phyloP scores from a whole-genome alignment of 1,140 invertebrate genomes.

The Apocrypta bakeri region DNA sequence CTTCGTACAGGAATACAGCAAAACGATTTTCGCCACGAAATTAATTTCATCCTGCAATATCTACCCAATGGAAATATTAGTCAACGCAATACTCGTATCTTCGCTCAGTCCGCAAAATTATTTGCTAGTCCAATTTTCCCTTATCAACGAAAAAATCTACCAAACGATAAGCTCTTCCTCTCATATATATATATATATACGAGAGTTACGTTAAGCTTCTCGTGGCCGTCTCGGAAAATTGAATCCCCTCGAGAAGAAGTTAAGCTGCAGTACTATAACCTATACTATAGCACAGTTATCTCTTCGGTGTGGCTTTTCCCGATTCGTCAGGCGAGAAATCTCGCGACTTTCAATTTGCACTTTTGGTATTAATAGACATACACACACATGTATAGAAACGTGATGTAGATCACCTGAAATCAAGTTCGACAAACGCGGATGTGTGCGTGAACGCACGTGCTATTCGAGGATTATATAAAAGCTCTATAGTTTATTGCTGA shows the following conservation, averaged over 20 bases:
- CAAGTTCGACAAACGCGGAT: conserved; percentile 20
- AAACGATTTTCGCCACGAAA: too few species aligned
- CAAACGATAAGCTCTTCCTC: too few species aligned
- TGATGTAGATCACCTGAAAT: background rate
- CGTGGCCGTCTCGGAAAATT: background rate
- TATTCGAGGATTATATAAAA: background rate
- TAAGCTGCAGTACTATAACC: background rate
- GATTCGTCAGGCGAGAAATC: conserved; percentile 6
- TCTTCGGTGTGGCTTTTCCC: background rate
- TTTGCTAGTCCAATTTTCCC: too few species aligned
- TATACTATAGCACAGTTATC: too few species aligned
- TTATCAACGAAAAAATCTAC: too few species aligned
- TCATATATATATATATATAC: too few species aligned
- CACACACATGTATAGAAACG: background rate
- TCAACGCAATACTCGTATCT: too few species aligned
- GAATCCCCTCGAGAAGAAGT: background rate
- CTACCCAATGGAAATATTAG: too few species aligned
- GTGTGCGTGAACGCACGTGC: background rate
- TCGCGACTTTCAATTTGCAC: background rate
- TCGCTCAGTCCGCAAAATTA: too few species aligned
- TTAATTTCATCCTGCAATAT: too few species aligned
- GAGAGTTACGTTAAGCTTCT: background rate
- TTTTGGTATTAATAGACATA: background rate
- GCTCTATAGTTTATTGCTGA: background rate
- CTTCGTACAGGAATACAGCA: too few species aligned